Percentiles rank a stretch among this genome's conserved stretches.
Evolutionary conservation across 2,113 vertebrate species (phyloP).

Genomic region (Apaloderma vittatum): DNA sequence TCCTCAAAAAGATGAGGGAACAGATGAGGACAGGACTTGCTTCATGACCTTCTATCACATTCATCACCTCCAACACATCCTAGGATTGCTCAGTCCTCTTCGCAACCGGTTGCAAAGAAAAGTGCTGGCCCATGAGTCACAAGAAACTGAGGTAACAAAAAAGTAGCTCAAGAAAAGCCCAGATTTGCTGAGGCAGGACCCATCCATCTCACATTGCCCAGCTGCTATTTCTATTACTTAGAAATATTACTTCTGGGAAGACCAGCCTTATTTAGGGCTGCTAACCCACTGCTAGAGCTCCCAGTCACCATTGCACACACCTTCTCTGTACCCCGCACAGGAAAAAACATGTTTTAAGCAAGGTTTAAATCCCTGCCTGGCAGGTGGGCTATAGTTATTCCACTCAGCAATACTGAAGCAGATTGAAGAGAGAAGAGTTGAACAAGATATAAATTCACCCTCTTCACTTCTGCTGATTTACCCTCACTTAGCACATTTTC

Average conservation of each 20-base stretch:
- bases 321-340: not conserved
- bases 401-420: not conserved
- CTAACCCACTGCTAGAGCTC: not conserved
- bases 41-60: not conserved
- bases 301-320: not conserved
- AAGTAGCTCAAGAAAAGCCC: not conserved
- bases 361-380: not conserved
- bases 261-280: not conserved
- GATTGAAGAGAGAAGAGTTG: not conserved
- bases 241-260: not conserved
- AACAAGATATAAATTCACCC: not conserved
- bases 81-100: not conserved
- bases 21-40: not conserved
- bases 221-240: not conserved
- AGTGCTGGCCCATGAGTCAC: not conserved
- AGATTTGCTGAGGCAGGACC: not conserved
- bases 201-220: not conserved
- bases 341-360: not conserved
- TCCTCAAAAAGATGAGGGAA: not conserved
- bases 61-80: not conserved
- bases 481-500: not conserved
- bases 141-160: not conserved
- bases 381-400: not conserved
- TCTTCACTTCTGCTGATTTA: not conserved
- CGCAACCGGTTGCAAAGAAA: not conserved